phyloP scores from a whole-genome alignment of 2,113 vertebrate species.

The Erpornis zantholeuca region DNA sequence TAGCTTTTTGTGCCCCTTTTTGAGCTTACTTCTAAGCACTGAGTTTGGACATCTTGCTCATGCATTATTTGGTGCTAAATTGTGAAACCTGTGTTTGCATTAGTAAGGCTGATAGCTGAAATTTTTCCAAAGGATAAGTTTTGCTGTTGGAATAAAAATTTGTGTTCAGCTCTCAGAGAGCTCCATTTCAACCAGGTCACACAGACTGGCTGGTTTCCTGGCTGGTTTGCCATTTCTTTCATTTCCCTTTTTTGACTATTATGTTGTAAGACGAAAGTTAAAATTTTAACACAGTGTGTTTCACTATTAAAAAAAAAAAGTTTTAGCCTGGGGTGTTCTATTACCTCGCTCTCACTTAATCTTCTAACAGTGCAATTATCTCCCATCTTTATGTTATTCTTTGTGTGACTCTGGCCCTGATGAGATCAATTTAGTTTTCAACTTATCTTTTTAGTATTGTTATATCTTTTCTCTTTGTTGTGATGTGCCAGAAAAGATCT shows the following conservation, averaged over 20 bases:
- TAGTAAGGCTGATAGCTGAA: neutral
- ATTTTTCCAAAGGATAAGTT: neutral
- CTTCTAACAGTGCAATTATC: slow-evolving; percentile 39
- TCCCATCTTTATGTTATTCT: neutral
- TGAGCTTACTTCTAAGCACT: neutral
- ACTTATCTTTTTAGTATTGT: slow-evolving; percentile 30
- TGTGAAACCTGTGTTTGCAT: neutral
- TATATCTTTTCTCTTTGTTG: slow-evolving; percentile 17
- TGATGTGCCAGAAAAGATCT: slow-evolving; percentile 9
- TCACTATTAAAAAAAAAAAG: neutral
- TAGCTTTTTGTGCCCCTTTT: neutral
- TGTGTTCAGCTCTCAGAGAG: neutral
- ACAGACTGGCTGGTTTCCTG: neutral
- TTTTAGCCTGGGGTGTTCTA: neutral
- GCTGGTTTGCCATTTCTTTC: neutral
- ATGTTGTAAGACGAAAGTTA: neutral
- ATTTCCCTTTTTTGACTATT: neutral
- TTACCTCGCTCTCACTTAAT: neutral
- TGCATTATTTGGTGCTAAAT: neutral
- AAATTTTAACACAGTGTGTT: neutral
- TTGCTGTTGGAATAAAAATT: neutral
- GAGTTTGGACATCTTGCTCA: neutral
- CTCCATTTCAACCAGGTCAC: neutral
- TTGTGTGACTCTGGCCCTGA: neutral
- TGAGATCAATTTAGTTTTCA: slow-evolving; percentile 32